Conservation (phyloP, 2,113 vertebrate species). For the Motacilla tschutschensis region DNA sequence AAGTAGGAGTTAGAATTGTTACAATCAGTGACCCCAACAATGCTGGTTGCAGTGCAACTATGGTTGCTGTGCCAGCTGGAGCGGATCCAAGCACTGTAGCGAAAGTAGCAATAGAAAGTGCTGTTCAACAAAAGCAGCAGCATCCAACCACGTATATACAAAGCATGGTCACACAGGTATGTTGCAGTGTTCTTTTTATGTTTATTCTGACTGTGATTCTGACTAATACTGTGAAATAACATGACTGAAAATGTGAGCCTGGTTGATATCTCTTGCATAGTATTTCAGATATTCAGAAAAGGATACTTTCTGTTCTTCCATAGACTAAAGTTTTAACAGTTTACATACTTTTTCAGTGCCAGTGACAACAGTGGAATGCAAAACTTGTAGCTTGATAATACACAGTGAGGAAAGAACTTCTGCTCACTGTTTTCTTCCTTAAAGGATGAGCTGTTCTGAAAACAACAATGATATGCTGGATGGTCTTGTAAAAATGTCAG, state of each 20-base stretch:
- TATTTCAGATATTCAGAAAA: not conserved
- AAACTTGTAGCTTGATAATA: conserved; percentile 12
- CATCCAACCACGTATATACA: conserved; percentile 81
- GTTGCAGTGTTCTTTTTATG: conserved; percentile 45
- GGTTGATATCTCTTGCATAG: not conserved
- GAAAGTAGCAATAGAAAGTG: conserved; percentile 99
- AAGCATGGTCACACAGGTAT: conserved; percentile 86
- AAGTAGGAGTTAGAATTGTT: conserved; percentile 97
- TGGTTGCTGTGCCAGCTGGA: conserved; percentile 97
- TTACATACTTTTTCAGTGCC: not conserved
- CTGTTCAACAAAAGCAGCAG: conserved; percentile 94
- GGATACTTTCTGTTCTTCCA: not conserved
- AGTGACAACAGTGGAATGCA: not conserved
- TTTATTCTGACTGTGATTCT: conserved; percentile 37
- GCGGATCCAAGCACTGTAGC: conserved; percentile 98
- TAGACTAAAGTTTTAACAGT: not conserved
- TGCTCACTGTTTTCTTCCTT: not conserved
- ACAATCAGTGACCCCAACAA: conserved; percentile 99
- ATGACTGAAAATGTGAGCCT: not conserved
- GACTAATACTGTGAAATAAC: not conserved
- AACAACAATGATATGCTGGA: not conserved
- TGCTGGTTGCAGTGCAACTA: conserved; percentile 93
- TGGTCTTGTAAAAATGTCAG: not conserved
- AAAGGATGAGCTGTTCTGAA: conserved; percentile 10
- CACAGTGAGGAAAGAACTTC: not conserved